Percentiles rank a stretch among this genome's conserved stretches.
These are phyloP conservation scores for Trichomalopsis sarcophagae DNA, from an alignment of 1,140 invertebrate genomes.

Conservation along the genomic window DNA sequence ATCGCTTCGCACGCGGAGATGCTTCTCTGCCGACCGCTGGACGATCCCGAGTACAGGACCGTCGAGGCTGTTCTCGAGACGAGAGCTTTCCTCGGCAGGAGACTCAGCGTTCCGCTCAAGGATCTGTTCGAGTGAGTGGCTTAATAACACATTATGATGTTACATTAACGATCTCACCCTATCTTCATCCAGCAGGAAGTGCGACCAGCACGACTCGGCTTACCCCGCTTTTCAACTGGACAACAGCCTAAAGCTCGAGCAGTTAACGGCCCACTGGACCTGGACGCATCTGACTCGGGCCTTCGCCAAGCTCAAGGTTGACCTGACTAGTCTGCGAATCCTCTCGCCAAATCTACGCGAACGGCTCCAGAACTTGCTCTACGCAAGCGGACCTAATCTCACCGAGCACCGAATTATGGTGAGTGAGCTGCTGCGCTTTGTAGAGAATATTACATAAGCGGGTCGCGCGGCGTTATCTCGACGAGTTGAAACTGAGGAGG, in stretches of 20 bases:
- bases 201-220: slow-evolving; percentile 80
- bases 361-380: slow-evolving; percentile 79
- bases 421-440: background rate
- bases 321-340: slow-evolving; percentile 72
- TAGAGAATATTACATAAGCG: background rate
- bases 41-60: slow-evolving; percentile 67
- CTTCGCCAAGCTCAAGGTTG: slow-evolving; percentile 72
- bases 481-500: background rate
- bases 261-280: slow-evolving; percentile 77
- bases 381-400: slow-evolving; percentile 80
- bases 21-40: slow-evolving; percentile 67
- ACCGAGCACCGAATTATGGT: slow-evolving; percentile 78
- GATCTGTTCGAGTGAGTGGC: slow-evolving; percentile 66
- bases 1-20: slow-evolving; percentile 68
- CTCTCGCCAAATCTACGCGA: slow-evolving; percentile 77
- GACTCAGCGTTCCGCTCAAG: slow-evolving; percentile 63
- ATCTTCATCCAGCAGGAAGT: slow-evolving; percentile 75
- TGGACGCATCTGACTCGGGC: slow-evolving; percentile 77
- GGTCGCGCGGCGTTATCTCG: background rate
- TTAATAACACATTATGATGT: background rate
- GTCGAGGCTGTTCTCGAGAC: slow-evolving; percentile 68
- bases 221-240: slow-evolving; percentile 84
- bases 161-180: background rate
- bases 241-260: slow-evolving; percentile 79
- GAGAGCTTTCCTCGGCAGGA: slow-evolving; percentile 64